Evolutionary conservation across 2,888 invertebrate genomes (phyloP), one percentile per base, ranked within the genome.

Genomic region (Thumatha senex): DNA sequence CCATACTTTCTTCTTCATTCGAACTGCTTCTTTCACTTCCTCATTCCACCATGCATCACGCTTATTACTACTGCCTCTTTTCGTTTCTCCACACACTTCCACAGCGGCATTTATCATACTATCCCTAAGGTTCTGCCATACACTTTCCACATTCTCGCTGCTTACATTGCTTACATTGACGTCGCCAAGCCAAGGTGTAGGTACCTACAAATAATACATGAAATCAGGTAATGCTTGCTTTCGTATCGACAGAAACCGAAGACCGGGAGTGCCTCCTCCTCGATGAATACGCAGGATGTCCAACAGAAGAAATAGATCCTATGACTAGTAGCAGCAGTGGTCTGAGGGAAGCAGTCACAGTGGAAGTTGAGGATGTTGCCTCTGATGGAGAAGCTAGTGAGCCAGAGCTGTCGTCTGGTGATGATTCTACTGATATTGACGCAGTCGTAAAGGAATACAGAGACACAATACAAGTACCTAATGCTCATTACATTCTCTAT

Each of bases 381-480:
- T 91, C 90, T 7, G 91, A 92, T 13, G 76, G 72, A 0, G 89
- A 89, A 55, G 94, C 90, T 14, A 93, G 93, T 60, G 92, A 93
- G 38, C 91, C 86, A n/a, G 94, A 94, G n/a, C 59, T 89, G 18
- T 86, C 89, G 2, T 91, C 91, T 1, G 91, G 90, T 18, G 94
- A 94, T 57, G 95, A 94, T 58, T 95, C 95, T 0, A 96, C 96
- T 1, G 96, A 96, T 69, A 95, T 96, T 48, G 96, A 96, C 75
- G 95, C 95, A 0, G 95, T 95, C 12, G 96, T 96, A 0, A 95
- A 95, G 70, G 96, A 96, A 73, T 96, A 96, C 71, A 93, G 93
- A 54, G 95, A 95, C 70, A 93, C 93, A 65, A 92, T 95, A 58
- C 94, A 95, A 84, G 95, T 94, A 24, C 18, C 18, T 24, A 24